Base-by-base conservation (phyloP, 2,113 vertebrate genomes). In the Apteryx owenii region DNA sequence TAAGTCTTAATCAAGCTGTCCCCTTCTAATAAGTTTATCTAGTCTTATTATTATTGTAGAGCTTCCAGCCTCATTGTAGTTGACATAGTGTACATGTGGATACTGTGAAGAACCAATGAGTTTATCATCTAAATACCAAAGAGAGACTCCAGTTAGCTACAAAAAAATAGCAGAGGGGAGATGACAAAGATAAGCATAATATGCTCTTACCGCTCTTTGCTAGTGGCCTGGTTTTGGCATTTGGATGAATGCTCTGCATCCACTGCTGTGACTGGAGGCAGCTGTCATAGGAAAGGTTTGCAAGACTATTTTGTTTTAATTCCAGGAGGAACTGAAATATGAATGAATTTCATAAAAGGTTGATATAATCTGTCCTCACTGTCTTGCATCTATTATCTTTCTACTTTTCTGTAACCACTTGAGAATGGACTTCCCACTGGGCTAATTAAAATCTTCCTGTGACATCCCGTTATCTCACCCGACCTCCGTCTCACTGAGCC, bases 371-470 rank as follows among this genome's bases (percentile, higher is more conserved):
- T 7, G 0, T 90, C 85, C 90, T 81, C 61, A 38, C 54, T 46
- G 77, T 54, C 65, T 89, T 73, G 12, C 81, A 60, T 75, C 72
- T 95, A 54, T 92, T 88, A 71, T 75, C 77, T 78, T 95, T 90
- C 83, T 51, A 38, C 46, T 95, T 62, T 60, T 75, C 81, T 71
- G 21, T 94, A 92, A 87, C 65, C 77, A 22, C 69, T 60, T 64
- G 72, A 88, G 89, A 90, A 78, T 87, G 77, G n/a, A 64, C 86
- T 94, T 95, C 94, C 89, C 81, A 89, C 46, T n/a, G 65, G 86
- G 65, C 28, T 93, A 75, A 95, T 94, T 66, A 90, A 96, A 95
- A 79, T 79, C 83, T 73, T 78, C 60, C 72, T 71, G 86, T 84
- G 83, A 56, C 65, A 78, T 86, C 83, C 54, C 0, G 0, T 81